Conservation (phyloP, 2,888 invertebrate genomes). For the Vandiemenella viatica region DNA sequence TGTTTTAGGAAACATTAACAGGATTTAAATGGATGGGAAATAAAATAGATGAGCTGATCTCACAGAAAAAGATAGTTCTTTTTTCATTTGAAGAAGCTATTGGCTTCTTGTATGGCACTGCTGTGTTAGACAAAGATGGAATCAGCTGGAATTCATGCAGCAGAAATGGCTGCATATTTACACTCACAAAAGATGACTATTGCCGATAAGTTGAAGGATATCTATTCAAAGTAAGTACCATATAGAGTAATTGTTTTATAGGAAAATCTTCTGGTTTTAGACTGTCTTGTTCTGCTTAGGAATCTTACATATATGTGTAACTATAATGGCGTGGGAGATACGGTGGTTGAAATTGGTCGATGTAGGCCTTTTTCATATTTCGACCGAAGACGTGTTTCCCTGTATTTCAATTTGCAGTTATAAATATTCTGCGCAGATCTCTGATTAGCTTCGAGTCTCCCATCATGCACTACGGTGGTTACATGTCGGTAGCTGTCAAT, state of each 20-base stretch:
- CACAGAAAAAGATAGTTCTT: slow-evolving; percentile 58
- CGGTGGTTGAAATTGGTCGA: too few relatives aligned
- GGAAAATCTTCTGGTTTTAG: background rate
- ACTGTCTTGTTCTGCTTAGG: background rate
- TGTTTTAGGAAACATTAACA: slow-evolving; percentile 76
- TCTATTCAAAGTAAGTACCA: slow-evolving; percentile 50
- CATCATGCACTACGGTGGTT: too few relatives aligned
- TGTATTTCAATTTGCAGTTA: background rate
- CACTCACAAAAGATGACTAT: slow-evolving; percentile 34
- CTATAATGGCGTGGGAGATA: too few relatives aligned
- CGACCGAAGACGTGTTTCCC: too few relatives aligned
- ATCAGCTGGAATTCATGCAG: slow-evolving; percentile 72
- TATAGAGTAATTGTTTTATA: background rate
- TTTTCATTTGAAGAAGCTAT: slow-evolving; percentile 98
- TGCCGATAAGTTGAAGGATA: slow-evolving; percentile 41
- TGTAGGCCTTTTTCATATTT: background rate
- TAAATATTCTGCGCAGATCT: too few relatives aligned
- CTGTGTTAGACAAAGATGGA: slow-evolving; percentile 92
- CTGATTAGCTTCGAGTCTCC: too few relatives aligned
- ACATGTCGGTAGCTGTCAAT: too few relatives aligned
- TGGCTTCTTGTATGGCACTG: slow-evolving; percentile 87
- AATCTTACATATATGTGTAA: background rate
- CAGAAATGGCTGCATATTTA: slow-evolving; percentile 60
- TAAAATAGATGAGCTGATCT: slow-evolving; percentile 51
- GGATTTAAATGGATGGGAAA: slow-evolving; percentile 99